Evolutionary conservation across 2,888 invertebrate species (phyloP).

Genomic region (Sesamia inferens): DNA sequence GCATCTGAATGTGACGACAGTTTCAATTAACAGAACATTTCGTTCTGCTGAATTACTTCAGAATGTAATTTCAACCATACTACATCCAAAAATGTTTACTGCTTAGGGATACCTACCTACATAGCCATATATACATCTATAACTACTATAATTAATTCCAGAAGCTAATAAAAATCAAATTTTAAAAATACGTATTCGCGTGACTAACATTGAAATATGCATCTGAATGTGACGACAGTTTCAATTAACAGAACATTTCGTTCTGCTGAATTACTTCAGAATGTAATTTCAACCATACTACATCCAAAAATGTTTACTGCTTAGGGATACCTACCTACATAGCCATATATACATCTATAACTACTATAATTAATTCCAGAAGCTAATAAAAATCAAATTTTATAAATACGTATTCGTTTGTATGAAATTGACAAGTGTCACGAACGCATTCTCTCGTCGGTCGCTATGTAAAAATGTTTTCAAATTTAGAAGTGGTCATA

Average conservation of each 20-base stretch:
- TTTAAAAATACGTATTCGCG: conserved; percentile 18
- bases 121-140: neutral
- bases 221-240: conserved; percentile 45
- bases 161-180: neutral
- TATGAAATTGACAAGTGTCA: neutral
- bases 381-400: neutral
- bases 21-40: conserved; percentile 43
- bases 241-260: conserved; percentile 37
- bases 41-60: conserved; percentile 29
- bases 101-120: neutral
- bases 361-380: neutral
- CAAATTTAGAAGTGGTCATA: neutral
- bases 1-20: conserved; percentile 41
- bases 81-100: neutral
- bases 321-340: neutral
- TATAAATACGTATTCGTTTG: neutral
- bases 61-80: conserved; percentile 27
- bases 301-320: neutral
- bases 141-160: neutral
- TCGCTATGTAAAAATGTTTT: neutral
- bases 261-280: conserved; percentile 31
- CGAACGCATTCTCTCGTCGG: too few species aligned
- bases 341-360: neutral
- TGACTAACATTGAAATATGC: conserved; percentile 56
- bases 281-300: conserved; percentile 27